These are phyloP conservation scores for Sphenopsis melanotis DNA, from an alignment of 2,797 vertebrate genomes.

Conservation along the genomic window DNA sequence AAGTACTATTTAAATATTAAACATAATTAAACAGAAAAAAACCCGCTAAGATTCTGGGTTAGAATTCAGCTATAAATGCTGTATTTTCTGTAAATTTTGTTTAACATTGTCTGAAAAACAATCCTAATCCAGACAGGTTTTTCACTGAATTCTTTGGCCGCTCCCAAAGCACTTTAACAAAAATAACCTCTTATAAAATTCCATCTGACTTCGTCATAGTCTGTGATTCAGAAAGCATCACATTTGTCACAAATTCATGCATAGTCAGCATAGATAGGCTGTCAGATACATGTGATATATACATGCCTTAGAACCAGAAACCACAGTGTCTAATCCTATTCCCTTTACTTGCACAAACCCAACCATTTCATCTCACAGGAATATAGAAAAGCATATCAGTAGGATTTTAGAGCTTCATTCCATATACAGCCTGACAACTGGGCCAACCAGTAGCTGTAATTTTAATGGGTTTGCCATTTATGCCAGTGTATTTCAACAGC, in stretches of 20 bases:
- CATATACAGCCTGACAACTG: background rate
- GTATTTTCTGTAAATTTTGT: background rate
- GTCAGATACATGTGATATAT: background rate
- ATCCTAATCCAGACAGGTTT: background rate
- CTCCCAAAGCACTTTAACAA: background rate
- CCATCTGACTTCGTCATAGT: background rate
- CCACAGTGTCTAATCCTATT: conserved; percentile 10
- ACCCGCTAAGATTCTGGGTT: background rate
- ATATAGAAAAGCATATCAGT: background rate
- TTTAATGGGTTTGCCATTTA: background rate
- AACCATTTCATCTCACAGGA: background rate
- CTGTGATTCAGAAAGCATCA: conserved; percentile 2
- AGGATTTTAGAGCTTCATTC: background rate
- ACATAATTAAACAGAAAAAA: background rate
- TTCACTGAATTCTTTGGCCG: background rate
- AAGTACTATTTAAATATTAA: background rate
- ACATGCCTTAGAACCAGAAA: background rate
- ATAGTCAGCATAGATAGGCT: background rate
- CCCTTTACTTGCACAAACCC: background rate
- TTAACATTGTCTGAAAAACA: background rate
- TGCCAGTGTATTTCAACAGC: background rate
- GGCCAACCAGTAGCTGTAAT: background rate
- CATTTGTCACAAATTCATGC: background rate
- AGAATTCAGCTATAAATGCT: background rate
- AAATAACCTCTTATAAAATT: background rate